A percentile compares a stretch with the other conserved stretches of the same genome.
These are phyloP conservation scores for Chrysopilus asiliformis DNA, from an alignment of 2,888 invertebrate species.

Conservation along the genomic window DNA sequence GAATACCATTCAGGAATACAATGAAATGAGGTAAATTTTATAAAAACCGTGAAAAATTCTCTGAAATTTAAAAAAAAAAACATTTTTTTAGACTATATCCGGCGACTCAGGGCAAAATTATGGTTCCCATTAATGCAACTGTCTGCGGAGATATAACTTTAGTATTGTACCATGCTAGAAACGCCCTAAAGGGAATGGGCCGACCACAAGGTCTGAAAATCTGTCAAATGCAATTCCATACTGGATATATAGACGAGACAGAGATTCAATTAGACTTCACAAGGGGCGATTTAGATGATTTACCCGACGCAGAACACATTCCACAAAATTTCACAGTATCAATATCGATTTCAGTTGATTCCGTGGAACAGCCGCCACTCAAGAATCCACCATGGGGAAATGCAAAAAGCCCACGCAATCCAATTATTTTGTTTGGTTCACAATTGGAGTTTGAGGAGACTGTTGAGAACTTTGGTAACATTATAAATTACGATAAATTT, in stretches of 20 bases:
- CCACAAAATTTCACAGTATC: conserved; percentile 55
- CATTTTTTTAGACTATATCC: conserved; percentile 23
- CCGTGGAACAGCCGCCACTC: conserved; percentile 51
- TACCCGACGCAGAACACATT: conserved; percentile 57
- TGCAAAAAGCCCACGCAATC: conserved; percentile 44
- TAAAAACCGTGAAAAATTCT: conserved; percentile 27
- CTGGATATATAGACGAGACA: conserved; percentile 66
- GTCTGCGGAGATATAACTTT: conserved; percentile 79
- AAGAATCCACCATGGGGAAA: conserved; percentile 65
- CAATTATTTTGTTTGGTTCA: conserved; percentile 54
- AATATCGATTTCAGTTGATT: conserved; percentile 57
- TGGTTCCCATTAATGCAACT: conserved; percentile 59
- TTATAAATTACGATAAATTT: too few relatives aligned
- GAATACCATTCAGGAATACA: conserved; percentile 80
- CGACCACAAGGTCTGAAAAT: conserved; percentile 74
- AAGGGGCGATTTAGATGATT: conserved; percentile 66
- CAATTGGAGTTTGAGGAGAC: conserved; percentile 71
- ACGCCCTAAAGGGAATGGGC: conserved; percentile 65
- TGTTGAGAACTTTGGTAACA: conserved; percentile 67
- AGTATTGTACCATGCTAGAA: conserved; percentile 71
- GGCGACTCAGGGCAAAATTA: conserved; percentile 35
- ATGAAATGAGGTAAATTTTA: conserved; percentile 64
- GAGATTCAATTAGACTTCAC: conserved; percentile 63
- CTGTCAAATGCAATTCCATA: conserved; percentile 77
- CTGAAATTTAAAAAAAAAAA: neutral